Percentiles rank a stretch among this genome's conserved stretches.
phyloP scores from a whole-genome alignment of 2,113 vertebrate species.

The Grammomys surdaster region DNA sequence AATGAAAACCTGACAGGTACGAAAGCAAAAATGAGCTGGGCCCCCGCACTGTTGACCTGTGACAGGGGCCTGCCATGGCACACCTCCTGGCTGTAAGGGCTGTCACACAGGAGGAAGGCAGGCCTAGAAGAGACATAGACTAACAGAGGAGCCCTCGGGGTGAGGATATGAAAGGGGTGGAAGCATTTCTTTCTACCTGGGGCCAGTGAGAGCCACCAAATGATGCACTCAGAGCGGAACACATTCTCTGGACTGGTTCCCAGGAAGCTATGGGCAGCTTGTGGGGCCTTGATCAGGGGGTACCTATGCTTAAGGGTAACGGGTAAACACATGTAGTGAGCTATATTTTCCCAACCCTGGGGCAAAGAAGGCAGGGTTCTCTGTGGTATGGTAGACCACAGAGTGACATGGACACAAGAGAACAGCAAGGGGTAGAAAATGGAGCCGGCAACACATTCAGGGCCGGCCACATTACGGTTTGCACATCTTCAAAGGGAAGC shows the following conservation, averaged over 20 bases:
- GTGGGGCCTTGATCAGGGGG: background rate
- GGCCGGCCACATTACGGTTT: background rate
- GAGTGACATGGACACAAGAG: background rate
- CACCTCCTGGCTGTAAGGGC: too few relatives aligned
- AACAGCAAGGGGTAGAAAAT: background rate
- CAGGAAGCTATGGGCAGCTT: accelerated
- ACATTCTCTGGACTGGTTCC: accelerated
- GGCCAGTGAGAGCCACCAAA: background rate
- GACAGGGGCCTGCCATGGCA: too few relatives aligned
- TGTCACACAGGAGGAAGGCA: background rate
- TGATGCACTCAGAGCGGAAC: background rate
- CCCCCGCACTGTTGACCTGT: accelerated
- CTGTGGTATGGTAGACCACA: too few relatives aligned
- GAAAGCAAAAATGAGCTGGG: background rate
- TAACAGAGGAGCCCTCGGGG: background rate
- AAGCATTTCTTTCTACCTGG: background rate
- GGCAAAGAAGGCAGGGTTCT: too few relatives aligned
- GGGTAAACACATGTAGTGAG: accelerated
- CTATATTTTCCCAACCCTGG: accelerated
- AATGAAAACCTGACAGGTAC: background rate
- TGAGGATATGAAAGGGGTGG: background rate
- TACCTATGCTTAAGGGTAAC: background rate
- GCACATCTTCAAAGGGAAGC: background rate
- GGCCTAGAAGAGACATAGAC: background rate
- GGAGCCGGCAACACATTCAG: background rate